Evolutionary conservation across 1,140 invertebrate species (phyloP), one percentile per base, ranked within the genome.

Genomic region (Fopius arisanus): DNA sequence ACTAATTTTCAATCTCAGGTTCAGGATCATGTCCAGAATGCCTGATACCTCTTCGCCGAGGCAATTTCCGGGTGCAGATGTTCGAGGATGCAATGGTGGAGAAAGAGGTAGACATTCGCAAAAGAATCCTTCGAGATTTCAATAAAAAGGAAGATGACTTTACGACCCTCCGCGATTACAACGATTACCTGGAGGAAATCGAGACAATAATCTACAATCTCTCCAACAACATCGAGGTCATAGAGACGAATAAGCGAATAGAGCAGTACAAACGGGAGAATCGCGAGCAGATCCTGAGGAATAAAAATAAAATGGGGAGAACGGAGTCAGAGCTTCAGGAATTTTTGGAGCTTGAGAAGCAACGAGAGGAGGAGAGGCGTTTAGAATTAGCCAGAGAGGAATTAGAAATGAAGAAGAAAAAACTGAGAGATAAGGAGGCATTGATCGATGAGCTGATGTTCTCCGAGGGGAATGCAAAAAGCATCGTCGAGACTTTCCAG

Each of bases 21-120:
- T 96, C 96, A 69, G 97, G 95, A 9, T 90, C 92, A 0, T 99
- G 98, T 86, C 96, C 96, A 37, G 95, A 97, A 85, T 99, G 98
- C 89, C 91, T 92, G 78, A 94, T 96, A 40, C 91, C 95, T 4
- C 85, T 99, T 31, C 89, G 96, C 9, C 90, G 96, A 79, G 94
- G 91, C 80, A 97, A 98, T 84, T 99, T 98, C 85, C 91, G 97
- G 43, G 91, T 98, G 19, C 97, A 99, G 82, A 87, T 98, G 4
- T 99, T 99, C 84, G 98, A 99, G 90, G 97, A 99, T 90, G 88
- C 97, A 1, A 91, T 91, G 87, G 95, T 99, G 1, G 98, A 99
- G 88, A 98, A 99, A 84, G 98, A 99, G 90, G 93, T 99, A 7
- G 97, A 99, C 80, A 98, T 99, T 78, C 89, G 98, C 19, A 96